Conservation (phyloP, 2,113 vertebrate species). For the Carlito syrichta region DNA sequence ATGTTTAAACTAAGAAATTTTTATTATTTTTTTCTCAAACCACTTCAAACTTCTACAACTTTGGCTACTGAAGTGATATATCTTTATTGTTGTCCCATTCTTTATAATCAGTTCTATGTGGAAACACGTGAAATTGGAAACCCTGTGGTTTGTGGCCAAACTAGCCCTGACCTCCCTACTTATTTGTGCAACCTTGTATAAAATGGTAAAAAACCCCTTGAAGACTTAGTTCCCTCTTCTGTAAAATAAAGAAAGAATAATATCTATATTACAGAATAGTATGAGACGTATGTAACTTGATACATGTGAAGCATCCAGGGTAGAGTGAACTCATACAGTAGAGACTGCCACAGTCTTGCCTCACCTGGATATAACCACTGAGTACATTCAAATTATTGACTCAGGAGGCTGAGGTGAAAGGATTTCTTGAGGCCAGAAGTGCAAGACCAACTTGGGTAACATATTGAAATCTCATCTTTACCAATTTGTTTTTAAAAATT, state of each 20-base stretch:
- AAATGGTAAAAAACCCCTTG: not conserved
- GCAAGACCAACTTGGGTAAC: no score
- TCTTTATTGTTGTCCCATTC: not conserved
- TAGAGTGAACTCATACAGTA: accelerated
- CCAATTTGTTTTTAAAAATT: no score
- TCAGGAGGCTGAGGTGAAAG: no score
- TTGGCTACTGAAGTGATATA: not conserved
- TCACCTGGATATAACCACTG: not conserved
- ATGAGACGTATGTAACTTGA: accelerated
- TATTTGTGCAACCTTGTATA: not conserved
- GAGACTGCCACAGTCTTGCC: no score
- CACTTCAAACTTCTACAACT: not conserved
- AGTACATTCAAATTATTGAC: not conserved
- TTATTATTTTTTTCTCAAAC: not conserved
- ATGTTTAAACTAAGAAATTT: not conserved
- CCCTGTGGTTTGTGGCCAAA: no score
- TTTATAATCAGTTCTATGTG: accelerated
- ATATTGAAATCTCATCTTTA: no score
- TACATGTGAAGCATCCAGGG: accelerated
- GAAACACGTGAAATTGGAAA: not conserved
- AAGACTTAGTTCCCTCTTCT: not conserved
- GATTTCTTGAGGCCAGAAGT: no score
- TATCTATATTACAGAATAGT: accelerated
- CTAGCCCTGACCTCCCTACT: accelerated
- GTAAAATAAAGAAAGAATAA: not conserved